These are phyloP conservation scores for Phoeniculus purpureus DNA, from an alignment of 2,797 vertebrate genomes.

Conservation along the genomic window DNA sequence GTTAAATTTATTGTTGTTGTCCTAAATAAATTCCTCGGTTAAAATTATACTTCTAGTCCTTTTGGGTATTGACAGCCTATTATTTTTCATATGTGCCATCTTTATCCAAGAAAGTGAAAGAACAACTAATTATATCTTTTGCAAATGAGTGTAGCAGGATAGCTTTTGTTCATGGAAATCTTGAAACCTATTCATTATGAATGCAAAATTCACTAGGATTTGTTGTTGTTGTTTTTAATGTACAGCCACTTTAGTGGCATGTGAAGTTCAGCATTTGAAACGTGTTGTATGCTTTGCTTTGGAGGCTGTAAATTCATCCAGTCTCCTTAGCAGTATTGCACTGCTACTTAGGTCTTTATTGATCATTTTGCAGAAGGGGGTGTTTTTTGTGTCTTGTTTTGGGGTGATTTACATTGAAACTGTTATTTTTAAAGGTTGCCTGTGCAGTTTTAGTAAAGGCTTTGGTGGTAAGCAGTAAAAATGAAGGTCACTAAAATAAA, in stretches of 20 bases:
- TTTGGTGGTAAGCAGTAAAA: slow-evolving; percentile 31
- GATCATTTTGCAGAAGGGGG: slow-evolving; percentile 14
- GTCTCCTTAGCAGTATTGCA: slow-evolving; percentile 1
- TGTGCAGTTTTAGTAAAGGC: background rate
- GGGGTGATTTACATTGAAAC: slow-evolving; percentile 30
- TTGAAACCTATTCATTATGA: slow-evolving; percentile 54
- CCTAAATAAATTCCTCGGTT: slow-evolving; percentile 70
- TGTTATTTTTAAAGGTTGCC: slow-evolving; percentile 63
- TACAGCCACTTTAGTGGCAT: slow-evolving; percentile 64
- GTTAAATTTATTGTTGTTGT: slow-evolving; percentile 57
- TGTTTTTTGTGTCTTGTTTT: background rate
- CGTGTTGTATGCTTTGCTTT: slow-evolving; percentile 76
- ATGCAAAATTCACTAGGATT: slow-evolving; percentile 19
- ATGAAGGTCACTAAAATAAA: slow-evolving; percentile 59
- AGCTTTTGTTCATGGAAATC: slow-evolving; percentile 73
- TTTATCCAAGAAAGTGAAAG: slow-evolving; percentile 74
- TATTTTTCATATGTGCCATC: slow-evolving; percentile 79
- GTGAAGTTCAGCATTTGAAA: slow-evolving; percentile 74
- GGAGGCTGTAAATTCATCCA: slow-evolving; percentile 53
- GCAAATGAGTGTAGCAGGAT: slow-evolving; percentile 73
- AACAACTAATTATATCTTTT: slow-evolving; percentile 86
- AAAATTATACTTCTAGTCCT: slow-evolving; percentile 64
- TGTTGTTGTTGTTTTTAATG: slow-evolving; percentile 51
- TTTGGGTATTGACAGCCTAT: slow-evolving; percentile 76
- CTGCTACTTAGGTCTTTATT: slow-evolving; percentile 43